A percentile compares a stretch with the other conserved stretches of the same genome.
phyloP scores from a whole-genome alignment of 2,113 vertebrate species.

The Peromyscus maniculatus region DNA sequence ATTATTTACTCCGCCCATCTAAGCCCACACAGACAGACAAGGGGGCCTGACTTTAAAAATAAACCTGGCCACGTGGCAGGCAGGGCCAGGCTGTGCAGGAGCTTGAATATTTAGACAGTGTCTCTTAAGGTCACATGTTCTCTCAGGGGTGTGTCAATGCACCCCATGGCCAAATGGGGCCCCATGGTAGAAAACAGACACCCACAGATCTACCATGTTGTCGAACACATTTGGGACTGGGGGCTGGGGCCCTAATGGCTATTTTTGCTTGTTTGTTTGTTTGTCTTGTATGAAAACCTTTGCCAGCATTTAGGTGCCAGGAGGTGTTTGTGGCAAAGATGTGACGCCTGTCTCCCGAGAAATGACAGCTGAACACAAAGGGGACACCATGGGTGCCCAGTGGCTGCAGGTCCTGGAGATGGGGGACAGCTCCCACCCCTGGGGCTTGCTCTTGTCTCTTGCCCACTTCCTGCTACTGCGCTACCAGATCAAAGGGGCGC shows the following conservation, averaged over 20 bases:
- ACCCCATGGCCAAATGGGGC: background rate
- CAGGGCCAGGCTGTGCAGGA: background rate
- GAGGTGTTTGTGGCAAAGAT: background rate
- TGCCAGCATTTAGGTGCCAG: background rate
- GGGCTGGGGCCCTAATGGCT: background rate
- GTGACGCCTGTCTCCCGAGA: background rate
- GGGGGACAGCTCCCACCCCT: background rate
- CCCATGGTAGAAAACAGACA: background rate
- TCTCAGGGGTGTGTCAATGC: background rate
- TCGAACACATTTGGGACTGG: background rate
- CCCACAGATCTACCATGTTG: background rate
- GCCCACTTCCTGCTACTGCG: background rate
- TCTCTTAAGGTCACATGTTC: background rate
- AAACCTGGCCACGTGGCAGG: background rate
- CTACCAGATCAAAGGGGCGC: background rate
- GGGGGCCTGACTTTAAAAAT: conserved; percentile 60
- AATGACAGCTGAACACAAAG: background rate
- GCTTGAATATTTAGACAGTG: background rate
- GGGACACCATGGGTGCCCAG: background rate
- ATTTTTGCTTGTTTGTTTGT: background rate
- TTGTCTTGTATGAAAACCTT: background rate
- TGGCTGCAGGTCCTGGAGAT: background rate
- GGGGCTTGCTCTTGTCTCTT: background rate
- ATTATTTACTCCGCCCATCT: conserved; percentile 66
- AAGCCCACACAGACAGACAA: conserved; percentile 40